Evolutionary conservation across 2,113 vertebrate species (phyloP), one percentile per base, ranked within the genome.

Genomic region (Tiliqua scincoides): DNA sequence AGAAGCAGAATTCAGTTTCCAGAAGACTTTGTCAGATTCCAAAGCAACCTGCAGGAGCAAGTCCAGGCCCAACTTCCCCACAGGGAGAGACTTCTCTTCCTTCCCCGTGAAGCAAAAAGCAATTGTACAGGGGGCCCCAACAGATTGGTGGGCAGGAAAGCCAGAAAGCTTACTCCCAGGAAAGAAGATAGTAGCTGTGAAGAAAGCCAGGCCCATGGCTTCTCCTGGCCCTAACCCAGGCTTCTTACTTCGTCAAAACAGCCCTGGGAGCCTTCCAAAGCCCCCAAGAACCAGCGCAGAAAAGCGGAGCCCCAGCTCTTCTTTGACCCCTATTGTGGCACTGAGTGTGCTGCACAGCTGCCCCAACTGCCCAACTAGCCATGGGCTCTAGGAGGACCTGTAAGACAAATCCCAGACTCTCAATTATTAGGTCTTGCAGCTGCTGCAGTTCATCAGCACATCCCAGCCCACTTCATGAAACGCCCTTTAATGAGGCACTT

Each of bases 391-490:
- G 92, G 83, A 95, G 94, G 93, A 96, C 96, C 93, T 98, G 97
- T 98, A 97, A 97, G 96, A 95, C 96, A 98, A 98, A 98, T 98
- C 97, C 96, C 97, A 97, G 97, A 97, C 97, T 97, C 95, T 96
- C 98, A 97, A 98, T 98, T 98, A 98, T 82, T 93, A 93, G 96
- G 93, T 96, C 97, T 96, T 97, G 97, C 98, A 95, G 95, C 96
- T 95, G 11, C 27, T 97, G 96, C 97, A 97, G 98, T 98, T 97
- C 98, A 98, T 98, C 97, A 97, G 97, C 95, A 92, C 94, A 86
- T 96, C 92, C 83, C 93, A 93, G 97, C 93, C 96, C 92, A 98
- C 97, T 98, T 97, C 97, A 98, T 98, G 97, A 97, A 97, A 97
- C 95, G 96, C 94, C 93, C 95, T 63, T 91, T 97, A 97, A 99